Conservation (phyloP, 2,888 invertebrate species). For the Oxytorus armatus region DNA sequence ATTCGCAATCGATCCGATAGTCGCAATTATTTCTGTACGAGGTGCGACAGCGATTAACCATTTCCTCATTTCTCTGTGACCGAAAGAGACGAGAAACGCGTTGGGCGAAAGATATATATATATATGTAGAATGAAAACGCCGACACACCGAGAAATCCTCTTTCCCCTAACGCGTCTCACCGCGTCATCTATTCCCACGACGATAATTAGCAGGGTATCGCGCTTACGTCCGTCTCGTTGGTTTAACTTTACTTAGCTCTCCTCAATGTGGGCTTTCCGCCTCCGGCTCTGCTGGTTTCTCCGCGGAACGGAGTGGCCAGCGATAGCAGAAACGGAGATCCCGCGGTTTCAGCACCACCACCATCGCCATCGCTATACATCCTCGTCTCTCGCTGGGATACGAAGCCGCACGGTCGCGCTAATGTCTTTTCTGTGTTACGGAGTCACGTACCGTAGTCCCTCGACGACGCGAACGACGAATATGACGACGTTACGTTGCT, state of each 20-base stretch:
- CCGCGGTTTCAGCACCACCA: constrained; percentile 76
- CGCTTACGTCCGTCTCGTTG: constrained; percentile 70
- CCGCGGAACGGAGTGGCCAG: constrained; percentile 58
- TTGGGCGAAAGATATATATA: constrained; percentile 19
- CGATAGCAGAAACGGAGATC: constrained; percentile 71
- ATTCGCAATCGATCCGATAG: no score
- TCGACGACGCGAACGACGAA: constrained; percentile 71
- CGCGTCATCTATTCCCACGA: constrained; percentile 70
- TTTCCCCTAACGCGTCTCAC: constrained; percentile 44
- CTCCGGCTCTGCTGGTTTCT: constrained; percentile 41
- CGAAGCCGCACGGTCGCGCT: constrained; percentile 75
- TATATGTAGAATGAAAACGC: constrained; percentile 35
- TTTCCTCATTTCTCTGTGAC: constrained; percentile 47
- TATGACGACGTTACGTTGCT: constrained; percentile 67
- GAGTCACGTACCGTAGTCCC: constrained; percentile 78
- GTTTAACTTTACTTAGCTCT: constrained; percentile 74
- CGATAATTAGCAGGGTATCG: constrained; percentile 70
- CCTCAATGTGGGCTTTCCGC: constrained; percentile 53
- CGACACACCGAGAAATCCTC: constrained; percentile 44
- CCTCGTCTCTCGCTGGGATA: constrained; percentile 61
- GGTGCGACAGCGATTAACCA: constrained; percentile 62
- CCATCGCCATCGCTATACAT: constrained; percentile 44
- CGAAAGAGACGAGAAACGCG: constrained; percentile 36
- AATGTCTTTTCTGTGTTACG: constrained; percentile 84
- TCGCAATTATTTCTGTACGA: constrained; percentile 43